phyloP scores from a whole-genome alignment of 2,888 invertebrate genomes.

The Dynastes maya region DNA sequence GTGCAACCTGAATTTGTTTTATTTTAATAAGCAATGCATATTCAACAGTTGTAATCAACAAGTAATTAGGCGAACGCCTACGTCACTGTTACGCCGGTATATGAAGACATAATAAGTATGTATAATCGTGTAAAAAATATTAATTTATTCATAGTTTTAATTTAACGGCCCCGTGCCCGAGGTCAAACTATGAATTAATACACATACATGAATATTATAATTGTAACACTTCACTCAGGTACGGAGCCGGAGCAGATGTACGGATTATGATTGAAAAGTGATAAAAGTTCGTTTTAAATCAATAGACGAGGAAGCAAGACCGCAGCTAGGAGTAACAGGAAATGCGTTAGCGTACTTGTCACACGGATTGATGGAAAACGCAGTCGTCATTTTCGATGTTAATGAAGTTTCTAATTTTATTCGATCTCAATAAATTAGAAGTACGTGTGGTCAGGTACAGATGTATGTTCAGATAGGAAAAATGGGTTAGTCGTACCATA shows the following conservation, averaged over 20 bases:
- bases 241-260: conserved; percentile 35
- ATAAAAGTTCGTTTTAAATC: conserved; percentile 44
- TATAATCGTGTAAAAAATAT: conserved; percentile 48
- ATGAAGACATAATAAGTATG: conserved; percentile 36
- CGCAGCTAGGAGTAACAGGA: conserved; percentile 17
- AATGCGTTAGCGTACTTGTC: conserved; percentile 37
- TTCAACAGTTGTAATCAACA: conserved; percentile 4
- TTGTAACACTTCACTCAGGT: conserved; percentile 52
- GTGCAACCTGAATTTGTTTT: not conserved
- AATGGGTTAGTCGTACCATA: conserved; percentile 27
- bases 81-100: conserved; percentile 21
- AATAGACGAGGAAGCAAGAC: conserved; percentile 19
- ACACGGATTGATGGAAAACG: conserved; percentile 44
- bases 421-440: conserved; percentile 38
- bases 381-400: conserved; percentile 41
- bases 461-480: conserved; percentile 31
- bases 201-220: conserved; percentile 57
- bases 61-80: conserved; percentile 41
- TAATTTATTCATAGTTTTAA: conserved; percentile 58
- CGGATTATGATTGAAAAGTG: conserved; percentile 49
- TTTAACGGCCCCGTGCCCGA: conserved; percentile 53
- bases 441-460: conserved; percentile 45
- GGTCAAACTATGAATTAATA: conserved; percentile 56
- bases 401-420: conserved; percentile 46
- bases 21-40: not conserved